Conservation (phyloP, 2,113 vertebrate genomes). For the Scophthalmus maximus region DNA sequence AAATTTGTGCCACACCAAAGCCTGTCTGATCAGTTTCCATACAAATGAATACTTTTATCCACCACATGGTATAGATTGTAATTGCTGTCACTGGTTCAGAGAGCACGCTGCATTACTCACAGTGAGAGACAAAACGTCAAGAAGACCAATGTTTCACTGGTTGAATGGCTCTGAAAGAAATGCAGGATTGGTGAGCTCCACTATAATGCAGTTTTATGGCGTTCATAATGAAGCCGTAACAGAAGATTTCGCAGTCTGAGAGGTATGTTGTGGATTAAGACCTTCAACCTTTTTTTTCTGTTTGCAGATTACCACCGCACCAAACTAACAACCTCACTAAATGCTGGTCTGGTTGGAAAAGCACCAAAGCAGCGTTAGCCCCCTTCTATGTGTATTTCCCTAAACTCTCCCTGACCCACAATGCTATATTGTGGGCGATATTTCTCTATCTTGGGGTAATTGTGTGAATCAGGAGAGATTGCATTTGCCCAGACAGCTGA, state of each 20-base stretch:
- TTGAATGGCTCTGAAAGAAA: conserved; percentile 41
- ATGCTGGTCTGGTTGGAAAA: conserved; percentile 40
- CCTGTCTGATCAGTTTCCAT: conserved; percentile 1
- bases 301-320: not conserved
- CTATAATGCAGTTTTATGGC: conserved; percentile 21
- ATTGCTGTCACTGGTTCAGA: conserved; percentile 24
- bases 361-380: conserved; percentile 42
- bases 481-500: conserved; percentile 84
- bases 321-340: conserved; percentile 25
- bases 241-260: conserved; percentile 37
- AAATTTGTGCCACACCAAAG: not conserved
- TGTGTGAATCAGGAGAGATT: conserved; percentile 85
- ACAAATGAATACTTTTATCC: conserved; percentile 16
- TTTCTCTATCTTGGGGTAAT: conserved; percentile 80
- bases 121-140: not conserved
- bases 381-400: conserved; percentile 52
- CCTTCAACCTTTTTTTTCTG: conserved; percentile 45
- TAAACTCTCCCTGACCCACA: conserved; percentile 73
- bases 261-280: conserved; percentile 40
- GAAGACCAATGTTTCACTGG: conserved; percentile 21
- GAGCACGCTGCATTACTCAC: conserved; percentile 34
- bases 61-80: conserved; percentile 9
- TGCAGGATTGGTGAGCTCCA: conserved; percentile 39
- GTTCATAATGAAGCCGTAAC: conserved; percentile 33
- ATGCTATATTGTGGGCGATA: conserved; percentile 41